Percentiles rank a stretch among this genome's conserved stretches.
Evolutionary conservation across 2,888 invertebrate genomes (phyloP).

Genomic region (Andrena praecox): DNA sequence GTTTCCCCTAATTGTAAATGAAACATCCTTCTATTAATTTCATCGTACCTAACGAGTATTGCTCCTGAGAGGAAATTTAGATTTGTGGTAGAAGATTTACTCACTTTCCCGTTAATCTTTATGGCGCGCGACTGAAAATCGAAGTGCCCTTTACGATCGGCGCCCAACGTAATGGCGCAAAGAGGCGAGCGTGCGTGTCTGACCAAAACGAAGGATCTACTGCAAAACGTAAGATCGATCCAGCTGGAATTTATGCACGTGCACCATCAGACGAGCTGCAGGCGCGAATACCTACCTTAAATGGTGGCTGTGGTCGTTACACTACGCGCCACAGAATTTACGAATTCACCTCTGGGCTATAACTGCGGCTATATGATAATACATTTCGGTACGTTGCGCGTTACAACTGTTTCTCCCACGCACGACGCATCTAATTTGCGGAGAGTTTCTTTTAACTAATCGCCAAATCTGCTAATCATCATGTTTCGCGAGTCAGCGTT

Average conservation of each 20-base stretch:
- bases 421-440: constrained; percentile 6
- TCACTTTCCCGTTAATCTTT: not conserved
- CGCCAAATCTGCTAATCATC: constrained; percentile 1
- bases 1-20: no score
- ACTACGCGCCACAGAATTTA: constrained; percentile 51
- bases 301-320: constrained; percentile 43
- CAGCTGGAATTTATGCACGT: constrained; percentile 51
- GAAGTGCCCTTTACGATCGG: not conserved
- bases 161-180: not conserved
- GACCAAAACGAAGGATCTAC: constrained; percentile 42
- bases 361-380: constrained; percentile 26
- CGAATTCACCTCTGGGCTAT: constrained; percentile 51
- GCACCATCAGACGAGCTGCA: constrained; percentile 33
- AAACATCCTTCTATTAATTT: no score
- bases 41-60: no score
- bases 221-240: constrained; percentile 59
- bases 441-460: constrained; percentile 20
- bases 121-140: not conserved
- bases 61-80: no score
- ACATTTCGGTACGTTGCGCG: constrained; percentile 19
- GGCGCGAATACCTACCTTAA: constrained; percentile 57
- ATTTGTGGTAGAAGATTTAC: no score
- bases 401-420: constrained; percentile 21
- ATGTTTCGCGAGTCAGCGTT: not conserved
- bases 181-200: not conserved